Conservation (phyloP, 2,113 vertebrate genomes). For the Serranochromis macrocephalus region DNA sequence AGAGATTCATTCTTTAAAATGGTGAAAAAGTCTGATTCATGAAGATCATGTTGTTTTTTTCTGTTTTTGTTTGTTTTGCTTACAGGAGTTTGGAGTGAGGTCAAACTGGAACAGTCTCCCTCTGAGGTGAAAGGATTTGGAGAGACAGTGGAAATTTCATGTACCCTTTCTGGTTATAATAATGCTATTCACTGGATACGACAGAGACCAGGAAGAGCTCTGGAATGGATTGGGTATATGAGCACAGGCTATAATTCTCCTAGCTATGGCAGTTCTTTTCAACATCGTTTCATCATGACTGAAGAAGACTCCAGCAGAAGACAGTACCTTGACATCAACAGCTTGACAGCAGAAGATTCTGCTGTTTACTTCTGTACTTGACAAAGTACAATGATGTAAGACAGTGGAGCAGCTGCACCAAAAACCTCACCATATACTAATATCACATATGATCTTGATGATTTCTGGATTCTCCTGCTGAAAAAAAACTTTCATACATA, state of each 20-base stretch:
- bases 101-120: neutral
- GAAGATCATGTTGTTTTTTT: accelerated
- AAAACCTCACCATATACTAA: neutral
- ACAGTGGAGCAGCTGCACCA: accelerated
- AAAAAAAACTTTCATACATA: accelerated
- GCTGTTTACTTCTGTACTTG: accelerated
- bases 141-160: accelerated
- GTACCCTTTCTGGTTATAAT: neutral
- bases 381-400: neutral
- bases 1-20: neutral
- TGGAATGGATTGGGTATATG: neutral
- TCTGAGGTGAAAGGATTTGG: neutral
- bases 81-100: neutral
- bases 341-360: neutral
- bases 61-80: accelerated
- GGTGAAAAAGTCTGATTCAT: neutral
- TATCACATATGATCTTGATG: accelerated
- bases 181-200: neutral
- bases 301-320: neutral
- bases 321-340: accelerated
- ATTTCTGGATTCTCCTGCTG: neutral
- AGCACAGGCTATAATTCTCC: neutral
- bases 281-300: neutral
- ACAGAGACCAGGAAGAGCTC: neutral
- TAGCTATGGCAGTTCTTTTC: accelerated